Conservation (phyloP, 2,888 invertebrate species). For the Encarsia formosa region DNA sequence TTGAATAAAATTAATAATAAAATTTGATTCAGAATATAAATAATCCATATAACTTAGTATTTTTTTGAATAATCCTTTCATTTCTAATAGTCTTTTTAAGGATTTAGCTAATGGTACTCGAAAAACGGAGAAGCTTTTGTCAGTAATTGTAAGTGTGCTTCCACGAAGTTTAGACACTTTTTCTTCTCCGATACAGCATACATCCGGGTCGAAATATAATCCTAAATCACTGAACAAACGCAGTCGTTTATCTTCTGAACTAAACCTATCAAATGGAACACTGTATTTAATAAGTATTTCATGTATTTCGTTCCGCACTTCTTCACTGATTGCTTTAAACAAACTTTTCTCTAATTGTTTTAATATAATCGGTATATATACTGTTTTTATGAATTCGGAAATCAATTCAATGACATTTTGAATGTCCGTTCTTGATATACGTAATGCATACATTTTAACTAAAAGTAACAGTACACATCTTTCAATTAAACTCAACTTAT, state of each 20-base stretch:
- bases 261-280: not conserved
- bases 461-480: no score
- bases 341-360: not conserved
- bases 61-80: conserved; percentile 1
- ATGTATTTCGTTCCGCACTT: not conserved
- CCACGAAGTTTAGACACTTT: not conserved
- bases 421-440: not conserved
- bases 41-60: not conserved
- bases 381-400: not conserved
- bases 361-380: not conserved
- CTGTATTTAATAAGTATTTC: not conserved
- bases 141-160: not conserved
- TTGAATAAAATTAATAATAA: conserved; percentile 23
- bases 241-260: conserved; percentile 2
- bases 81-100: conserved; percentile 7
- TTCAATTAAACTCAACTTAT: no score
- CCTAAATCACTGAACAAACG: not conserved
- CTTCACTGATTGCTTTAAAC: not conserved
- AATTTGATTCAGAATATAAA: conserved; percentile 8
- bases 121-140: not conserved
- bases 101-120: conserved; percentile 10
- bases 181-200: not conserved
- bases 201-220: not conserved
- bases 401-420: not conserved
- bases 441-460: no score